Base-by-base conservation (phyloP, 1,140 invertebrate species). In the Platyscapa corneri region DNA sequence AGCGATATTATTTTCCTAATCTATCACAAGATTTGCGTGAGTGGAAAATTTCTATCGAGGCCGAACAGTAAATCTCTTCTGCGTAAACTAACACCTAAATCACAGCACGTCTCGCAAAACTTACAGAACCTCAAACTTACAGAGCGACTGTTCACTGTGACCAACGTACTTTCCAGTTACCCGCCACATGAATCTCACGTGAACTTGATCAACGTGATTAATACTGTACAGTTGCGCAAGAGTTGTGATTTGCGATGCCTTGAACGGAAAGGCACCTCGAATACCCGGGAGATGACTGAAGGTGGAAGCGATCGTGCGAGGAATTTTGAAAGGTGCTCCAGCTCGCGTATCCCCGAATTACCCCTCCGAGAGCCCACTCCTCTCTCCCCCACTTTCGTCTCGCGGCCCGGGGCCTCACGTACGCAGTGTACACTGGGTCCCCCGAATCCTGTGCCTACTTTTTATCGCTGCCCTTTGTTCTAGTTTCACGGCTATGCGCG, bases 391-490 rank as follows among this genome's bases (percentile, higher is more conserved):
- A 20, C 79, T 67, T 37, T 46, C 49, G 49, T 85, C 83, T 72
- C 80, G 42, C 12, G 46, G 32, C 76, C 76, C 34, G 46, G 86
- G 88, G 86, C 89, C 88, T 88, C 46, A 82, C 42, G 74, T 14
- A 53, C 49, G 7, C 23, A 8, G 56, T 60, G 8, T 20, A 32
- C 10, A n/a, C 37, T 65, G 53, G 53, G 39, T n/a, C 78, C 77
- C 80, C 64, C 74, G 56, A 46, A 20, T 7, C 67, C 72, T 34
- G 32, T 34, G 39, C 77, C 91, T 90, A 90, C 89, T 92, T 93
- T 93, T 92, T 93, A 91, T 92, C 91, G 88, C 74, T 8, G 30
- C 70, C 76, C 90, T 93, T 93, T 93, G 92, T 93, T 93, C 92
- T 93, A 93, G 91, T 90, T 87, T 88, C 89, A 86, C 89, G 83